phyloP scores from a whole-genome alignment of 2,888 invertebrate genomes.

The Oeneis ivallda region DNA sequence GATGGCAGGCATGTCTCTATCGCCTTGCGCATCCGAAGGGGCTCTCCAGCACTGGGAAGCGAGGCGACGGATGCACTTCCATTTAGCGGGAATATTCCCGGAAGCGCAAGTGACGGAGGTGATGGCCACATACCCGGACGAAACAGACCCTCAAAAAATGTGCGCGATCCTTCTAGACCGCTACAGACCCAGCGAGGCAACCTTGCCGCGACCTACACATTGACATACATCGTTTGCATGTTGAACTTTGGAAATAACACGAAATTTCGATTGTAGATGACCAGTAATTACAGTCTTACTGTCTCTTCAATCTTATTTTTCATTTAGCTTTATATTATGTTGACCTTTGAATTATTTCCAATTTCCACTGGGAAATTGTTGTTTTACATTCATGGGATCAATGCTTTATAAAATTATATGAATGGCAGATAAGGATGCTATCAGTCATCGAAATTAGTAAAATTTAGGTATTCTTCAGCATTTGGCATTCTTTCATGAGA shows the following conservation, averaged over 20 bases:
- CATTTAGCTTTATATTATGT: constrained; percentile 5
- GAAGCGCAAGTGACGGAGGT: constrained; percentile 94
- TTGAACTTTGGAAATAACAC: constrained; percentile 5
- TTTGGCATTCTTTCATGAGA: neutral
- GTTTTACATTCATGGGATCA: constrained; percentile 49
- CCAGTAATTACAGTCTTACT: constrained; percentile 13
- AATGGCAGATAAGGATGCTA: neutral
- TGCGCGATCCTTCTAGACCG: constrained; percentile 92
- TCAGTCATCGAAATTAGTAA: neutral
- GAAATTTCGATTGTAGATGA: constrained; percentile 18
- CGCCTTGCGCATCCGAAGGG: constrained; percentile 70
- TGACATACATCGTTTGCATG: constrained; percentile 15
- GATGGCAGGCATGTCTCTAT: constrained; percentile 67
- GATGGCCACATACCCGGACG: constrained; percentile 93
- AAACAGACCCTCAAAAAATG: constrained; percentile 93
- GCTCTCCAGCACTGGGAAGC: constrained; percentile 83
- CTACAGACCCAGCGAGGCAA: constrained; percentile 78
- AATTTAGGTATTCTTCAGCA: neutral
- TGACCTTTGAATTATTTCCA: constrained; percentile 55
- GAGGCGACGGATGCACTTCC: constrained; percentile 90
- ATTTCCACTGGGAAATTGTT: constrained; percentile 64
- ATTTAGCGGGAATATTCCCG: constrained; percentile 95
- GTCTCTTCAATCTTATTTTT: neutral
- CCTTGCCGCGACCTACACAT: constrained; percentile 46
- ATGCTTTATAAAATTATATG: constrained; percentile 19